phyloP scores from a whole-genome alignment of 2,888 invertebrate species.

The Leptopilina myrica region DNA sequence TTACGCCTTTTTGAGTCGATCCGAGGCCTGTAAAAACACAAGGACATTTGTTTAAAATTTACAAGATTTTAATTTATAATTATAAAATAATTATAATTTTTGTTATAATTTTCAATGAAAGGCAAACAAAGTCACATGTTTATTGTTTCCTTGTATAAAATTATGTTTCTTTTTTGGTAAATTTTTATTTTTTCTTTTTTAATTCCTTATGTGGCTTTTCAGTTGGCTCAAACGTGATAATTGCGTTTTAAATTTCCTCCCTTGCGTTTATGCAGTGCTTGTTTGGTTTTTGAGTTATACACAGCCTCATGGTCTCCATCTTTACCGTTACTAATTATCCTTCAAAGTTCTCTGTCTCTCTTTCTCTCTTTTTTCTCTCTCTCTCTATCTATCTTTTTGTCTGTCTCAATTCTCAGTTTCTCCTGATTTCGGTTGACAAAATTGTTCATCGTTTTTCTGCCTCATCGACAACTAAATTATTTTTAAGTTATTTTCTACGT shows the following conservation, averaged over 20 bases:
- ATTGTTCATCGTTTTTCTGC: constrained; percentile 42
- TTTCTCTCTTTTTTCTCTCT: constrained; percentile 45
- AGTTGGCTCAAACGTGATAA: constrained; percentile 38
- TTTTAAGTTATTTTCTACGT: constrained; percentile 56
- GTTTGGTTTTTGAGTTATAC: constrained; percentile 55
- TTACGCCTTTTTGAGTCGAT: too few species aligned
- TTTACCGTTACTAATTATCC: constrained; percentile 54
- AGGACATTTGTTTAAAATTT: too few species aligned
- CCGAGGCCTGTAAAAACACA: too few species aligned
- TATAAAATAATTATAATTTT: neutral
- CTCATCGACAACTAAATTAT: constrained; percentile 46
- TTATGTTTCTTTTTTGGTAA: neutral
- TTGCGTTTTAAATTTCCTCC: constrained; percentile 25
- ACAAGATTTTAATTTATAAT: too few species aligned
- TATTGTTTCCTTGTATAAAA: neutral
- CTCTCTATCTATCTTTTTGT: neutral
- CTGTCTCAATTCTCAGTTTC: constrained; percentile 46
- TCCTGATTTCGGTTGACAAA: constrained; percentile 47
- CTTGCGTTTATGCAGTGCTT: constrained; percentile 42
- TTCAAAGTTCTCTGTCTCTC: constrained; percentile 46
- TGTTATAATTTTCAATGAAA: constrained; percentile 1
- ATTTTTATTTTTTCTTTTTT: neutral
- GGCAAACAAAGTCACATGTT: constrained; percentile 10
- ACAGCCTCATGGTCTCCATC: constrained; percentile 71
- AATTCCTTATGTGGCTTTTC: constrained; percentile 23